phyloP scores from a whole-genome alignment of 2,797 vertebrate species.

The Buceros bicornis region DNA sequence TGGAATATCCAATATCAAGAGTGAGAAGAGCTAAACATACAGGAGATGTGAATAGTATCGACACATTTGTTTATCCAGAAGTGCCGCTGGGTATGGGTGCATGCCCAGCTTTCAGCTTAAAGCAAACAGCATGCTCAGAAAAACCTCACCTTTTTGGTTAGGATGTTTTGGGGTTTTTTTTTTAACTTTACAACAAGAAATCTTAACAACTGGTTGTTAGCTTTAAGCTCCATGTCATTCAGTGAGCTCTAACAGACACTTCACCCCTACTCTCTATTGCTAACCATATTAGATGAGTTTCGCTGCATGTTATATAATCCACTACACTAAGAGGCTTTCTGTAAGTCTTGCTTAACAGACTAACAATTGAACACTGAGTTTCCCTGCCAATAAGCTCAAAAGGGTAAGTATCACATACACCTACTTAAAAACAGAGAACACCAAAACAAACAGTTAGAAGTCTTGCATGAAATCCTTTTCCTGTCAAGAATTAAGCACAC shows the following conservation, averaged over 20 bases:
- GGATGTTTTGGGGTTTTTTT: not conserved
- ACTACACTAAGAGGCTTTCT: not conserved
- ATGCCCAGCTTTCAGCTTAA: conserved; percentile 10
- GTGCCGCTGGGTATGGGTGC: not conserved
- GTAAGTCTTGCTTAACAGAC: not conserved
- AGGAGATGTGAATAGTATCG: conserved; percentile 13
- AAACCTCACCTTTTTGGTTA: not conserved
- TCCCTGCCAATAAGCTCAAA: not conserved
- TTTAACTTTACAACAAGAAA: not conserved
- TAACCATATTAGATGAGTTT: not conserved
- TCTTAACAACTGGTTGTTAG: not conserved
- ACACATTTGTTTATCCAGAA: not conserved
- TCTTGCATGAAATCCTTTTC: not conserved
- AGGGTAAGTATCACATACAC: not conserved
- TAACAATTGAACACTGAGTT: not conserved
- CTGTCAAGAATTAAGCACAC: not conserved
- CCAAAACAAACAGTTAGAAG: not conserved
- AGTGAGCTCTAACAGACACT: not conserved
- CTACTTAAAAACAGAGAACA: not conserved
- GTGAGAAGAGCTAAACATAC: conserved; percentile 6
- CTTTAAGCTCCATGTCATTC: conserved; percentile 28
- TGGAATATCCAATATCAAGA: not conserved
- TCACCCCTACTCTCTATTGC: not conserved
- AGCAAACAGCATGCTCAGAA: not conserved
- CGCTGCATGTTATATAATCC: not conserved